Base-by-base conservation (phyloP, 2,888 invertebrate genomes). In the Noctua janthina region DNA sequence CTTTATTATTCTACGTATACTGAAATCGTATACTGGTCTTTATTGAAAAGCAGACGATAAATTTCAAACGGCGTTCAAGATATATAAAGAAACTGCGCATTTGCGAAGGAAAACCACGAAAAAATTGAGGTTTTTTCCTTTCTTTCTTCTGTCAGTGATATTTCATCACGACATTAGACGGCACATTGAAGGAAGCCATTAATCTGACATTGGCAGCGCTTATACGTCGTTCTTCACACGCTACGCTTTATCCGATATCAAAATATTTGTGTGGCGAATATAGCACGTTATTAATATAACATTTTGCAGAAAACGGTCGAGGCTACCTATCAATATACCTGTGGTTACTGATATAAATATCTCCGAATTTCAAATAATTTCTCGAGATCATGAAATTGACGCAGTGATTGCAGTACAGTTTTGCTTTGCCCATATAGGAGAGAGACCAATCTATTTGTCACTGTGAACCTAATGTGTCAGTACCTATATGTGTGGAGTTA, bases 151-250 rank as follows among this genome's bases (percentile, higher is more conserved):
- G 80, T 79, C 82, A 81, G 88, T 84, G 81, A 90, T 91, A 90
- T 90, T 89, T 89, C 83, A 89, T 84, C 78, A 84, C 82, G 84
- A 89, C 87, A 88, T 91, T 88, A 88, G 85, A 78, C 78, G 82
- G 70, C 80, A 76, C 76, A 84, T 90, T 89, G 84, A 81, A 85
- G 85, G 81, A 81, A 89, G 79, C 85, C 88, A 91, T 92, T 89
- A 91, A 92, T 93, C 88, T 88, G 84, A 76, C 82, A 90, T 89
- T 89, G 87, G 79, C 84, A 83, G 80, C 78, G 83, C 87, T 86
- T 87, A 79, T 81, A 76, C 80, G 82, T 75, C 79, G 54, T 74
- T 86, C 81, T 87, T 78, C 79, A 76, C 79, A 76, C 76, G 79
- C 81, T 29, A 79, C 56, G 74, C 49, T 84, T 85, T 78, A 81